These are phyloP conservation scores for Melinaea marsaeus DNA, from an alignment of 2,888 invertebrate species.

Conservation along the genomic window DNA sequence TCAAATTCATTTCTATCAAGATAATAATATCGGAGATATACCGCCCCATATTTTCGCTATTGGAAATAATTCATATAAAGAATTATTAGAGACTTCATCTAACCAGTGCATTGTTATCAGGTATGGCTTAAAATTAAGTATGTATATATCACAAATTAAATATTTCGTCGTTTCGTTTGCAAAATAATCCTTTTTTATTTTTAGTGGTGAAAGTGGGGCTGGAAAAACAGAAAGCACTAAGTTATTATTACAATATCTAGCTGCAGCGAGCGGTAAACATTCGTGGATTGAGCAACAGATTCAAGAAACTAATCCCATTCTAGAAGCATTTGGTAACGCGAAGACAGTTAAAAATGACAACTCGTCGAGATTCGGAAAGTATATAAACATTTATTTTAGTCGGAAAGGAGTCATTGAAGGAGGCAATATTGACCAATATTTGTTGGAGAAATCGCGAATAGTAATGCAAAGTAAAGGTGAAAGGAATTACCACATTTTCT, in stretches of 20 bases:
- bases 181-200: constrained; percentile 9
- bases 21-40: constrained; percentile 88
- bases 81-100: constrained; percentile 84
- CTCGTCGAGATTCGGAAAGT: constrained; percentile 97
- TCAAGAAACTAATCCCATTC: constrained; percentile 95
- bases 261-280: constrained; percentile 95
- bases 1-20: constrained; percentile 89
- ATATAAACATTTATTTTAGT: constrained; percentile 93
- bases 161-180: no score
- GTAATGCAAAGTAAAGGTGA: constrained; percentile 93
- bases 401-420: constrained; percentile 91
- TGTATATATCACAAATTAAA: no score
- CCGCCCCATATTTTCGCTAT: constrained; percentile 98
- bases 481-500: constrained; percentile 97
- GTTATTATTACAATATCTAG: constrained; percentile 93
- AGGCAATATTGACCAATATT: constrained; percentile 95
- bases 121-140: constrained; percentile 53
- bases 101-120: constrained; percentile 97
- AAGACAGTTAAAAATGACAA: constrained; percentile 97
- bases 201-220: constrained; percentile 96
- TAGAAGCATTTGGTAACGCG: constrained; percentile 98
- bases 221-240: constrained; percentile 98
- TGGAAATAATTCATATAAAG: constrained; percentile 92
- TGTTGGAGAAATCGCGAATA: constrained; percentile 95
- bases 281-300: constrained; percentile 99